A percentile compares a stretch with the other conserved stretches of the same genome.
phyloP scores from a whole-genome alignment of 2,888 invertebrate genomes.

The Gonocerus acuteangulatus region DNA sequence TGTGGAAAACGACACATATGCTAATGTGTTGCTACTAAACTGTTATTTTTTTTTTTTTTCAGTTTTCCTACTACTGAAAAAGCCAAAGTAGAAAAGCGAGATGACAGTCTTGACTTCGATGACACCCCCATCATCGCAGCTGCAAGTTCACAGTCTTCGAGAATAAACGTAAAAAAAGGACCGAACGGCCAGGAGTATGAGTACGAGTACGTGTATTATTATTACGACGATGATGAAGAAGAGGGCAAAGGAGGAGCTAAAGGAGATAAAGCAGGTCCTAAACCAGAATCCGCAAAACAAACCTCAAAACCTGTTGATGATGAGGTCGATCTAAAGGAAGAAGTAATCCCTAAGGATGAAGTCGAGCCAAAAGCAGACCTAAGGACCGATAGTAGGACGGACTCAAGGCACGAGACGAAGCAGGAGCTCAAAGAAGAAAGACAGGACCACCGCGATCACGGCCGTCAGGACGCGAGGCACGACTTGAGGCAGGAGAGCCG shows the following conservation, averaged over 20 bases:
- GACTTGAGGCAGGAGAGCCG: conserved; percentile 1
- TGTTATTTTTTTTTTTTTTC: conserved; percentile 6
- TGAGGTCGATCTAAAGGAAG: neutral
- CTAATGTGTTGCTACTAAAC: no score
- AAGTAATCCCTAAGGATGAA: neutral
- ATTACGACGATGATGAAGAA: conserved; percentile 73
- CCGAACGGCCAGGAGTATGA: conserved; percentile 79
- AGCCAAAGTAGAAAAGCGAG: conserved; percentile 25
- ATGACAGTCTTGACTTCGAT: conserved; percentile 40
- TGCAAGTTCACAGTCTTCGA: conserved; percentile 49
- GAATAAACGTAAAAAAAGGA: conserved; percentile 77
- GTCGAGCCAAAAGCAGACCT: neutral
- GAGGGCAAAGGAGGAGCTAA: conserved; percentile 36
- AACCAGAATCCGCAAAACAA: neutral
- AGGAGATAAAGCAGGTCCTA: conserved; percentile 3
- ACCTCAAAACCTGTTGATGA: conserved; percentile 14
- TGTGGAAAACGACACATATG: no score
- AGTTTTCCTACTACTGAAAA: conserved; percentile 22
- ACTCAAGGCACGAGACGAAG: conserved; percentile 1
- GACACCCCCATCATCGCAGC: conserved; percentile 37
- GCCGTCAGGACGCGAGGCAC: neutral
- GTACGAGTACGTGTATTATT: conserved; percentile 86
- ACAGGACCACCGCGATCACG: neutral
- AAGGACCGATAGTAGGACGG: neutral
- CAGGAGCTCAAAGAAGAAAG: neutral